Evolutionary conservation across 1,140 invertebrate genomes (phyloP).

Genomic region (Chlorops oryzae): DNA sequence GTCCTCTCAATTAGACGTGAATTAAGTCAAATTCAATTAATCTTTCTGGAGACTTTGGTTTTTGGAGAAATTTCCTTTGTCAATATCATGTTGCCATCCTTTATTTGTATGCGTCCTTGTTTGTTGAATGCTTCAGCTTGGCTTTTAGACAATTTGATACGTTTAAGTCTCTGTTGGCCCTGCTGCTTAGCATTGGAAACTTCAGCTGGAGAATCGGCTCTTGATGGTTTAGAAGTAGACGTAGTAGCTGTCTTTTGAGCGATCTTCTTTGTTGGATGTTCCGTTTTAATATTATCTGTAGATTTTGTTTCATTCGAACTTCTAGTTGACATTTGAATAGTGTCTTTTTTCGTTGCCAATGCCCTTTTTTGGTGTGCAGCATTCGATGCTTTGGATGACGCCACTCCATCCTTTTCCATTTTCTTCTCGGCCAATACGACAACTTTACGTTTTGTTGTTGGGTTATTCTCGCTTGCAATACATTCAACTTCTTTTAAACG

Average conservation of each 20-base stretch:
- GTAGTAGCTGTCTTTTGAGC: neutral
- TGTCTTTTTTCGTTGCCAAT: too few relatives aligned
- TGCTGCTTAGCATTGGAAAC: constrained; percentile 51
- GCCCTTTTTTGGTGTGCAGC: too few relatives aligned
- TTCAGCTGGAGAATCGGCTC: neutral
- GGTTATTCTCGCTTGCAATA: too few relatives aligned
- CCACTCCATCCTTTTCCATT: too few relatives aligned
- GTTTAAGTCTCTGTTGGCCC: constrained; percentile 55
- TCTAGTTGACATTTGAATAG: neutral
- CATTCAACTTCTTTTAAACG: too few relatives aligned
- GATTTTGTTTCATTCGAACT: neutral
- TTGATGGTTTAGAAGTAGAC: neutral
- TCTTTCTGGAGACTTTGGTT: too few relatives aligned
- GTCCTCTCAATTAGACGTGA: too few relatives aligned
- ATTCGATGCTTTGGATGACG: too few relatives aligned
- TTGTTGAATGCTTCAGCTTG: constrained; percentile 57
- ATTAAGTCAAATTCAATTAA: too few relatives aligned
- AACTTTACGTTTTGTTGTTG: too few relatives aligned
- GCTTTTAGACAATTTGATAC: constrained; percentile 56
- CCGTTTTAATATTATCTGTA: neutral
- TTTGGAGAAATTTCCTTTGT: too few relatives aligned
- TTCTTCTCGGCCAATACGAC: too few relatives aligned
- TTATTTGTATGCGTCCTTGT: constrained; percentile 53
- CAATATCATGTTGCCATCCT: constrained; percentile 45
- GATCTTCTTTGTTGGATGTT: neutral